phyloP scores from a whole-genome alignment of 2,113 vertebrate genomes.

The Vimba vimba region DNA sequence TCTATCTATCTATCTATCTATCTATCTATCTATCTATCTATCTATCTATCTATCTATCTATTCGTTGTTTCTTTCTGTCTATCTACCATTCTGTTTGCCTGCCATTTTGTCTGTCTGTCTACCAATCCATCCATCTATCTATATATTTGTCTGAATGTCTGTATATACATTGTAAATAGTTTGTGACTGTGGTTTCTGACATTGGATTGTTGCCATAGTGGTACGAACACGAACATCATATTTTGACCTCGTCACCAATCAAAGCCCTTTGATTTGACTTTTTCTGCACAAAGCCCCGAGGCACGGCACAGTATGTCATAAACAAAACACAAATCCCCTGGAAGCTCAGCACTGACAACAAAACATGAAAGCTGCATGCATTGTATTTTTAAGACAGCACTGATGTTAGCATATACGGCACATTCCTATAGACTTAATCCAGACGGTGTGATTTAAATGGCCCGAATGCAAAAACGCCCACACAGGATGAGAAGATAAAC shows the following conservation, averaged over 20 bases:
- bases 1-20: neutral
- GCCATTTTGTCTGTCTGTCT: neutral
- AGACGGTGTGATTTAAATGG: slow-evolving; percentile 31
- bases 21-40: neutral
- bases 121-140: neutral
- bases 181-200: neutral
- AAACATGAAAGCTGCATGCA: slow-evolving; percentile 33
- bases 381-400: slow-evolving; percentile 15
- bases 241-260: slow-evolving; percentile 19
- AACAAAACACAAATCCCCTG: slow-evolving; percentile 40
- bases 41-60: neutral
- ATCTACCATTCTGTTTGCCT: too few relatives aligned
- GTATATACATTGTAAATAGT: neutral
- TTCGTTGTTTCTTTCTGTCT: neutral
- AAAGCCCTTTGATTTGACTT: slow-evolving; percentile 35
- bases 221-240: neutral
- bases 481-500: slow-evolving; percentile 31
- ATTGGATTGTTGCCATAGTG: neutral
- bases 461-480: slow-evolving; percentile 29
- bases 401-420: slow-evolving; percentile 15
- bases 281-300: slow-evolving; percentile 20
- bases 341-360: slow-evolving; percentile 38
- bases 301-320: slow-evolving; percentile 13
- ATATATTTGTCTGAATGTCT: neutral
- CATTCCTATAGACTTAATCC: slow-evolving; percentile 34